A percentile compares a stretch with the other conserved stretches of the same genome.
phyloP scores from a whole-genome alignment of 2,888 invertebrate genomes.

The Sympetrum striolatum region DNA sequence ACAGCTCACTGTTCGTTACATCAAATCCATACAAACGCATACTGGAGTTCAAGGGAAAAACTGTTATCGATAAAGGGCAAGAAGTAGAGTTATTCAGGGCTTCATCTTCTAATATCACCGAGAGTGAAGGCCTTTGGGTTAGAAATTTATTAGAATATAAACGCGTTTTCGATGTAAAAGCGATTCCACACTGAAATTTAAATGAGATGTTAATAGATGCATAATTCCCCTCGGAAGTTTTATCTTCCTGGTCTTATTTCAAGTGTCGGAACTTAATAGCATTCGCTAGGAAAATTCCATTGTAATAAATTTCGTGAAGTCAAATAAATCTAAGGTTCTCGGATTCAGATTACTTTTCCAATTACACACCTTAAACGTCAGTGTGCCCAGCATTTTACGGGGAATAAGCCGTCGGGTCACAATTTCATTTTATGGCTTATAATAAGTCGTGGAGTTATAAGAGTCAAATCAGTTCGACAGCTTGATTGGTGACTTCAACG shows the following conservation, averaged over 20 bases:
- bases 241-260: neutral
- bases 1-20: neutral
- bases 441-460: slow-evolving; percentile 11
- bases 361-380: neutral
- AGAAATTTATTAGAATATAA: no score
- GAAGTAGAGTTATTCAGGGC: no score
- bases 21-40: neutral
- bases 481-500: slow-evolving; percentile 36
- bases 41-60: no score
- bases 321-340: neutral
- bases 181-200: no score
- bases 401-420: neutral
- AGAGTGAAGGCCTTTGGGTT: no score
- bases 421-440: slow-evolving; percentile 8
- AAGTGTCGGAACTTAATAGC: neutral
- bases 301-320: neutral
- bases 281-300: neutral
- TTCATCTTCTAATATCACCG: no score
- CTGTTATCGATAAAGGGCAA: no score
- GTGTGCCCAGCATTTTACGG: neutral
- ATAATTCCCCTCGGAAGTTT: no score
- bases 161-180: no score
- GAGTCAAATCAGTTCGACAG: slow-evolving; percentile 9
- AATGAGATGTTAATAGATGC: no score
- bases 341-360: neutral